Conservation (phyloP, 2,888 invertebrate genomes). For the Alloplasta piceator region DNA sequence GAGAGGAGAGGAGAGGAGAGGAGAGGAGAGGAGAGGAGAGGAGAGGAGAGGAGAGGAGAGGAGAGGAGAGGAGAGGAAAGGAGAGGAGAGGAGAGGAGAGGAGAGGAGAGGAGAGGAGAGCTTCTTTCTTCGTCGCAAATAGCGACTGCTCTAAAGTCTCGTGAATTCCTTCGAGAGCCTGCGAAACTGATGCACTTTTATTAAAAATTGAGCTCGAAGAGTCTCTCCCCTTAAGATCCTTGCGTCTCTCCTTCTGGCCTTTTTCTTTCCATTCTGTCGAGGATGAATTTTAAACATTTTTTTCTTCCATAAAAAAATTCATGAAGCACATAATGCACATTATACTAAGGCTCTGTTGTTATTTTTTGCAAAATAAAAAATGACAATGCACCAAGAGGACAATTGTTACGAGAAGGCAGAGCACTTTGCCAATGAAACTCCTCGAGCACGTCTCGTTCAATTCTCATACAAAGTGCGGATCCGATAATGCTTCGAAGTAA, state of each 20-base stretch:
- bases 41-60: too few species aligned
- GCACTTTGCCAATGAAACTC: too few species aligned
- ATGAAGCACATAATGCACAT: too few species aligned
- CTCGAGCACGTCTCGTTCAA: constrained; percentile 22
- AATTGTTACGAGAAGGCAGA: background rate
- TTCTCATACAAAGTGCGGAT: constrained; percentile 26
- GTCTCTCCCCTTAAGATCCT: background rate
- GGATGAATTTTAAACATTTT: background rate
- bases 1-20: too few species aligned
- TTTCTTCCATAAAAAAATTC: background rate
- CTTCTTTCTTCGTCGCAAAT: background rate
- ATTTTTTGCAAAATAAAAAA: background rate
- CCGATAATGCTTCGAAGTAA: constrained; percentile 37
- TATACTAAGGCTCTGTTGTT: background rate
- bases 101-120: too few species aligned
- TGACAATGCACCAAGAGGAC: background rate
- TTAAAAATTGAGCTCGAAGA: constrained; percentile 14
- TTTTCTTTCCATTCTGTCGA: background rate
- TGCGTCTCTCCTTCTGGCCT: background rate
- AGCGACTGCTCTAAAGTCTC: background rate
- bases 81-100: too few species aligned
- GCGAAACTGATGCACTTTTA: constrained; percentile 10
- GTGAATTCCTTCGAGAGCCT: constrained; percentile 11
- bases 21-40: too few species aligned
- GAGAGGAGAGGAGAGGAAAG: too few species aligned